Conservation (phyloP, 1,140 invertebrate genomes). For the Brachionus plicatilis region DNA sequence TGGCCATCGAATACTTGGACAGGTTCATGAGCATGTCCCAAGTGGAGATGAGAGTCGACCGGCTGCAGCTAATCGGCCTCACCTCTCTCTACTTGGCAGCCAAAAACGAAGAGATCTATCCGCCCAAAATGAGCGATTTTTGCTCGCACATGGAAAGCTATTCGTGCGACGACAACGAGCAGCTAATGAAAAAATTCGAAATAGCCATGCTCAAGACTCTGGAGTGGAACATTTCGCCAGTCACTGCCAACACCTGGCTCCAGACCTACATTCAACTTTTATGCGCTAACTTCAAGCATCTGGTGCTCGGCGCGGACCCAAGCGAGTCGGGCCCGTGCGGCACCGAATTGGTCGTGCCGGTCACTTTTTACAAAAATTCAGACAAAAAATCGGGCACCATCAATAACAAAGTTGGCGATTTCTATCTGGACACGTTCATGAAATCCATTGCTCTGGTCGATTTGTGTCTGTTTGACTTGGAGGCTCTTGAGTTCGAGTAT, state of each 20-base stretch:
- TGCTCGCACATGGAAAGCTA: conserved; percentile 75
- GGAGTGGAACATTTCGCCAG: conserved; percentile 80
- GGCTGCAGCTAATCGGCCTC: conserved; percentile 84
- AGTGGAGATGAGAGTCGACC: conserved; percentile 54
- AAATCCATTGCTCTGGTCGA: conserved; percentile 63
- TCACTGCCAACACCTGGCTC: conserved; percentile 84
- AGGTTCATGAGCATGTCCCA: conserved; percentile 71
- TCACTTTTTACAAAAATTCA: conserved; percentile 37
- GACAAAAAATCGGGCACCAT: not conserved
- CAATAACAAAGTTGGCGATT: not conserved
- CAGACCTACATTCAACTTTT: conserved; percentile 81
- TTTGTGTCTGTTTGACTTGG: conserved; percentile 75
- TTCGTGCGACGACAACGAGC: not conserved
- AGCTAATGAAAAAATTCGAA: conserved; percentile 20
- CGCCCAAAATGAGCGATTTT: conserved; percentile 88
- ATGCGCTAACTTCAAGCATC: not conserved
- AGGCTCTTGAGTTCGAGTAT: conserved; percentile 72
- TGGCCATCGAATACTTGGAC: conserved; percentile 90
- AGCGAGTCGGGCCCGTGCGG: not conserved
- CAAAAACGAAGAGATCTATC: conserved; percentile 97
- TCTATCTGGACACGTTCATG: conserved; percentile 2
- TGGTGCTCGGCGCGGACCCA: not conserved
- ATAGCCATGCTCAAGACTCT: conserved; percentile 59
- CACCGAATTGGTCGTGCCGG: not conserved
- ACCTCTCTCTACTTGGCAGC: conserved; percentile 91